Evolutionary conservation across 1,140 invertebrate genomes (phyloP), one percentile per base, ranked within the genome.

Genomic region (Amyelois transitella): DNA sequence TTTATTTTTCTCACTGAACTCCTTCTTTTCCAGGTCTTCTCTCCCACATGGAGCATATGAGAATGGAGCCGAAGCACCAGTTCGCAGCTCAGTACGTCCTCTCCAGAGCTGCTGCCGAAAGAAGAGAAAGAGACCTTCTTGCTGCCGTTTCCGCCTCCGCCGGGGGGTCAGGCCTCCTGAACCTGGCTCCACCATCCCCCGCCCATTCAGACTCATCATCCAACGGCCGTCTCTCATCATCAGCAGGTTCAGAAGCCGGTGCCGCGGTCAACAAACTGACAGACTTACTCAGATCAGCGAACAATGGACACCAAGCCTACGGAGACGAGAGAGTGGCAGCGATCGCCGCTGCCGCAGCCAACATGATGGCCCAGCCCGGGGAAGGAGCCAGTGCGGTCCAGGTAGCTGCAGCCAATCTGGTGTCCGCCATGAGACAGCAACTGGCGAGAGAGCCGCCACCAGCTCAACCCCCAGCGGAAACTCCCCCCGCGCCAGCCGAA

Each of bases 31-130:
- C 87, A 97, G 96, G 96, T 80, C 90, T 98, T 19, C 90, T 98
- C 51, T 95, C 94, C 59, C 96, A 98, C 81, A 97, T 98, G 96
- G 96, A 98, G 77, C 96, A 97, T 76, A 97, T 97, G 96, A 92
- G 96, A 72, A 97, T 97, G 96, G 96, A 98, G 87, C 96, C 96
- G 1, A 98, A 97, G 87, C 96, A 97, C 91, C 96, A 97, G 81
- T 97, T 97, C 77, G 96, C 96, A 24, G 96, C 96, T 19, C 96
- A 98, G 78, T 97, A 97, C 81, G 96, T 97, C 18, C 90, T 97
- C 51, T 96, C 95, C 59, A 89, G 96, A 67, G 96, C 96, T 6
- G 96, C 96, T 5, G 96, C 96, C 18, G 96, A 97, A 72, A 91
- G 96, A 69, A 90, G 96, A 60, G 96, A 97, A 77, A 89, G 96